phyloP scores from a whole-genome alignment of 30 jellyfish, hydroid and myxozoan genomes.

The Aurelia sp. region DNA sequence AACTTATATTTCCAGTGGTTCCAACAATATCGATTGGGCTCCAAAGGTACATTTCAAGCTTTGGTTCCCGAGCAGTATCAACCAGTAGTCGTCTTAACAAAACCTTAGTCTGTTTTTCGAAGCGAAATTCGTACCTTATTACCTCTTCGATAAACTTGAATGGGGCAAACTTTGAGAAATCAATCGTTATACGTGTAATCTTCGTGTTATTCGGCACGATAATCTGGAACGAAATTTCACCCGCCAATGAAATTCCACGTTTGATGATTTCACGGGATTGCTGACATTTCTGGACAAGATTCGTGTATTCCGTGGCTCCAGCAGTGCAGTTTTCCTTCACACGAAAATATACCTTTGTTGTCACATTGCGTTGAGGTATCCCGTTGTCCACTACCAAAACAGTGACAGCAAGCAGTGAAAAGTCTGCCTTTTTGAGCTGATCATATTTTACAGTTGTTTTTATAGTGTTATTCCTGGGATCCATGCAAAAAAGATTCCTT shows the following conservation, averaged over 20 bases:
- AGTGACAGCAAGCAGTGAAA: conserved; percentile 35
- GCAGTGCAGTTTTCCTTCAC: conserved; percentile 54
- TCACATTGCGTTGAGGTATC: conserved; percentile 39
- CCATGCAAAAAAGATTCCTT: conserved; percentile 67
- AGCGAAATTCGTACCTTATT: conserved; percentile 4
- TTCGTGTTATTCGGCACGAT: conserved; percentile 33
- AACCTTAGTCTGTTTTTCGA: background rate
- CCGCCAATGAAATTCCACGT: background rate
- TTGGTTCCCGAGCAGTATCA: conserved; percentile 27
- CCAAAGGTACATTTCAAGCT: conserved; percentile 39
- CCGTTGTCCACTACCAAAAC: conserved; percentile 54
- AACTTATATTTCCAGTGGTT: conserved; percentile 14
- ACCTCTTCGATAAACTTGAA: conserved; percentile 16
- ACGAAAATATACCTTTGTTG: conserved; percentile 56
- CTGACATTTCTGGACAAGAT: conserved; percentile 16
- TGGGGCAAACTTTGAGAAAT: background rate
- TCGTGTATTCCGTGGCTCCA: conserved; percentile 12
- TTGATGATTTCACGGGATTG: conserved; percentile 20
- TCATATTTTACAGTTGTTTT: conserved; percentile 47
- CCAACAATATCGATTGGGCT: conserved; percentile 32
- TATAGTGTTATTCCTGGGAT: conserved; percentile 23
- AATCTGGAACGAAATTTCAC: conserved; percentile 31
- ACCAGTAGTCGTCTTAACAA: conserved; percentile 37
- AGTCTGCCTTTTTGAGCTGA: conserved; percentile 16
- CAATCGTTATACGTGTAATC: conserved; percentile 25